phyloP scores from a whole-genome alignment of 2,113 vertebrate species.

The Coptodon rendalli region DNA sequence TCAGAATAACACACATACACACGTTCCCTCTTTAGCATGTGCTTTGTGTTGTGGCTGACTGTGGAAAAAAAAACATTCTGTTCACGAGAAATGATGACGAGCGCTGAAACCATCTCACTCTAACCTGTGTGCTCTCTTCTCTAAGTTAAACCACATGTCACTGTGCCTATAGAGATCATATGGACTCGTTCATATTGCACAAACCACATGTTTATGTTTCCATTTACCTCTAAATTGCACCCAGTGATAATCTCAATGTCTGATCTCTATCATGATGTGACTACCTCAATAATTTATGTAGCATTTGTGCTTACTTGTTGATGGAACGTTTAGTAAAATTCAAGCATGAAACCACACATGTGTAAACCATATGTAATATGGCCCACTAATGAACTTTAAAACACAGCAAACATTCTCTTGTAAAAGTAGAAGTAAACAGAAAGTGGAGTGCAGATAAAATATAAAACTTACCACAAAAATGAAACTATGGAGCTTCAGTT shows the following conservation, averaged over 20 bases:
- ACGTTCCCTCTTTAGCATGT: not conserved
- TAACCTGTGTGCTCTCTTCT: constrained; percentile 14
- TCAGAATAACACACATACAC: not conserved
- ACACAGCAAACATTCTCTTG: not conserved
- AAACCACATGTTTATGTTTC: constrained; percentile 53
- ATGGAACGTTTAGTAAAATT: not conserved
- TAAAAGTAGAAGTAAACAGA: constrained; percentile 16
- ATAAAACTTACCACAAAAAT: constrained; percentile 48
- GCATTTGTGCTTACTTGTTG: constrained; percentile 6
- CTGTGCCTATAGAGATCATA: not conserved
- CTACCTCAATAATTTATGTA: constrained; percentile 1
- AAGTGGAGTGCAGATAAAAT: not conserved
- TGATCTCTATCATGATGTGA: not conserved
- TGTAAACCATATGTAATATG: constrained; percentile 23
- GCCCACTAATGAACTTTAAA: constrained; percentile 19
- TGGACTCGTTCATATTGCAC: constrained; percentile 33
- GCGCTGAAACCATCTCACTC: not conserved
- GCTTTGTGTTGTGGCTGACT: constrained; percentile 23
- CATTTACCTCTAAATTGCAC: constrained; percentile 27
- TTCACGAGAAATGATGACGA: constrained; percentile 22
- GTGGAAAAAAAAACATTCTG: not conserved
- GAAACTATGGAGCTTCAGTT: constrained; percentile 13
- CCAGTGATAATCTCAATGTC: not conserved
- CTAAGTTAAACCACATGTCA: constrained; percentile 54
- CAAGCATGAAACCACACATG: constrained; percentile 14